phyloP scores from a whole-genome alignment of 1,140 invertebrate species.

The Aleiodes sp. region DNA sequence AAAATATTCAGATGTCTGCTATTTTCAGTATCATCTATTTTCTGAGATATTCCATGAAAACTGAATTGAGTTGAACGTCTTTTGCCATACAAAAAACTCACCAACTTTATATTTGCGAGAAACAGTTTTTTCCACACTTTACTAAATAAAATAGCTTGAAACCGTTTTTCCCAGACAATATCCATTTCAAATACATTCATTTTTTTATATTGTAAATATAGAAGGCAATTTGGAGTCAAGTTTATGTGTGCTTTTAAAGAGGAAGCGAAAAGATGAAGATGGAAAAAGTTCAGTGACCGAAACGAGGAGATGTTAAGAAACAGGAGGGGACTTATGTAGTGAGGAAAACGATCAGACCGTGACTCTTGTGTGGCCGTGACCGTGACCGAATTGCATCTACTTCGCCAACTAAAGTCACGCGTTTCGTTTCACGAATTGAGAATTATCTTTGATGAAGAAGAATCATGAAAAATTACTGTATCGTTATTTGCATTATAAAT shows the following conservation, averaged over 20 bases:
- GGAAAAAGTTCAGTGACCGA: constrained; percentile 37
- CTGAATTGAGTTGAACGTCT: no score
- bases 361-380: constrained; percentile 50
- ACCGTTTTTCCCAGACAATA: no score
- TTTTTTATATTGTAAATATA: not conserved
- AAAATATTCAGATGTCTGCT: no score
- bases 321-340: constrained; percentile 4
- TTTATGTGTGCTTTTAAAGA: constrained; percentile 10
- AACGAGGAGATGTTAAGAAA: constrained; percentile 25
- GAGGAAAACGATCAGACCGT: constrained; percentile 46
- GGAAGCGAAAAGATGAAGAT: constrained; percentile 16
- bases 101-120: no score
- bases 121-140: no score
- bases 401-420: constrained; percentile 39
- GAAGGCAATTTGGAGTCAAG: constrained; percentile 15
- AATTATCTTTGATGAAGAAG: not conserved
- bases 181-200: no score
- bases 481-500: no score
- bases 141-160: no score
- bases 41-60: no score
- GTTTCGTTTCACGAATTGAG: constrained; percentile 32
- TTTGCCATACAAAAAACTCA: no score
- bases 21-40: no score
- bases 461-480: no score
- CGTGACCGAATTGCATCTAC: constrained; percentile 54